These are phyloP conservation scores for Chironomus tentans DNA, from an alignment of 2,888 invertebrate genomes.

Conservation along the genomic window DNA sequence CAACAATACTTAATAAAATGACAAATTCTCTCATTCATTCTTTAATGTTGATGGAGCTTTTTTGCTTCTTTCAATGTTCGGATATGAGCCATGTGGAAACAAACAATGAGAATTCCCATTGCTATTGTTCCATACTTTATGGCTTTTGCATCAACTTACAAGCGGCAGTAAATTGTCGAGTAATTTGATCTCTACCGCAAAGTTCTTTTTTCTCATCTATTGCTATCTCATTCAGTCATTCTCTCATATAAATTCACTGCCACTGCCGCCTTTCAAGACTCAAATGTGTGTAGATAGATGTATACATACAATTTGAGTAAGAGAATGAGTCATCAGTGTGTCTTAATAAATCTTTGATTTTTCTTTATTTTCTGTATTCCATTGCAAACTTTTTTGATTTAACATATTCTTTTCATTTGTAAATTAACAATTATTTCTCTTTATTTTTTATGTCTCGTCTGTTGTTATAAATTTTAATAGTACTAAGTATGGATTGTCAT, in stretches of 20 bases:
- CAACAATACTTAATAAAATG: not conserved
- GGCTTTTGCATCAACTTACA: slow-evolving; percentile 6
- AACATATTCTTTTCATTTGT: not conserved
- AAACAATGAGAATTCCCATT: not conserved
- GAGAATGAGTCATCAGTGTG: not conserved
- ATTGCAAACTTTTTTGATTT: not conserved
- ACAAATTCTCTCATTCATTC: not conserved
- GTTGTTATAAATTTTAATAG: not conserved
- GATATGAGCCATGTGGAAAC: not conserved
- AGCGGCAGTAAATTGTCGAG: slow-evolving; percentile 13
- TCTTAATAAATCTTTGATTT: not conserved
- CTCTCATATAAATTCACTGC: not conserved
- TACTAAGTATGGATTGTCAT: too few relatives aligned
- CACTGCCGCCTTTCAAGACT: not conserved
- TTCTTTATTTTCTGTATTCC: not conserved
- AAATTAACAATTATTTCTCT: not conserved
- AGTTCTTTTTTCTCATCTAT: not conserved
- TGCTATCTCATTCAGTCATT: not conserved
- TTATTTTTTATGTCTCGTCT: not conserved
- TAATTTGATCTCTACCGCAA: slow-evolving; percentile 19
- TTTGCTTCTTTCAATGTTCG: not conserved
- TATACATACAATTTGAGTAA: not conserved
- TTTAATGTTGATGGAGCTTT: not conserved
- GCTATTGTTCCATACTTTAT: not conserved
- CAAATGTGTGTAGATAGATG: not conserved